These are phyloP conservation scores for Epinephelus coioides DNA, from an alignment of 2,797 vertebrate genomes.

Conservation along the genomic window DNA sequence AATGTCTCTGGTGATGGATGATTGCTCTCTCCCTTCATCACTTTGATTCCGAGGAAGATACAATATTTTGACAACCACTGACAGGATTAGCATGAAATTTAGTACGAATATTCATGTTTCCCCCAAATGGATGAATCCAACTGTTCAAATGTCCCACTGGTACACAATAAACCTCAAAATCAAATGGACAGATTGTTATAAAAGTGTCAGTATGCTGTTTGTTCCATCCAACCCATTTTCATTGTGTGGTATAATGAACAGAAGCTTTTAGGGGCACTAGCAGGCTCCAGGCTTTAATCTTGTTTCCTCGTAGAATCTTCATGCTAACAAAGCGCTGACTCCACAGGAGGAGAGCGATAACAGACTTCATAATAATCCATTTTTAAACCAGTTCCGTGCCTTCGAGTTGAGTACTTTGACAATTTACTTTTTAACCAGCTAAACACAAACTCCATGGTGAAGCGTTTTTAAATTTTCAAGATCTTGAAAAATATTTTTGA, in stretches of 20 bases:
- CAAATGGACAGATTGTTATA: not conserved
- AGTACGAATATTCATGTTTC: not conserved
- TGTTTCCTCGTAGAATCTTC: conserved; percentile 1
- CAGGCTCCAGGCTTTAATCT: conserved; percentile 4
- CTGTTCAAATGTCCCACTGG: not conserved
- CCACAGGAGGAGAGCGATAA: conserved; percentile 16
- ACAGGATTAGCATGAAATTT: not conserved
- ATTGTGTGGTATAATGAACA: not conserved
- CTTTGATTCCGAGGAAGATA: not conserved
- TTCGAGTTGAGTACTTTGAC: not conserved
- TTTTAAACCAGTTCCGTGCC: not conserved
- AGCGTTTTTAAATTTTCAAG: not conserved
- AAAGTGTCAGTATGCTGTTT: not conserved
- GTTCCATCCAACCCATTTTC: not conserved
- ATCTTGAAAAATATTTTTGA: not conserved
- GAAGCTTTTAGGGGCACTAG: not conserved
- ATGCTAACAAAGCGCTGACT: conserved; percentile 11
- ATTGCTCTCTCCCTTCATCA: not conserved
- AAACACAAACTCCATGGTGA: not conserved
- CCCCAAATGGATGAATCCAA: not conserved
- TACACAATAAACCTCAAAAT: not conserved
- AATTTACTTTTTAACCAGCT: conserved; percentile 8
- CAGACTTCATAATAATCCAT: conserved; percentile 1
- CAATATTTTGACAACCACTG: not conserved
- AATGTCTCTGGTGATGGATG: not conserved